Evolutionary conservation across 2,113 vertebrate species (phyloP).

Genomic region (Amblyornis subalaris): DNA sequence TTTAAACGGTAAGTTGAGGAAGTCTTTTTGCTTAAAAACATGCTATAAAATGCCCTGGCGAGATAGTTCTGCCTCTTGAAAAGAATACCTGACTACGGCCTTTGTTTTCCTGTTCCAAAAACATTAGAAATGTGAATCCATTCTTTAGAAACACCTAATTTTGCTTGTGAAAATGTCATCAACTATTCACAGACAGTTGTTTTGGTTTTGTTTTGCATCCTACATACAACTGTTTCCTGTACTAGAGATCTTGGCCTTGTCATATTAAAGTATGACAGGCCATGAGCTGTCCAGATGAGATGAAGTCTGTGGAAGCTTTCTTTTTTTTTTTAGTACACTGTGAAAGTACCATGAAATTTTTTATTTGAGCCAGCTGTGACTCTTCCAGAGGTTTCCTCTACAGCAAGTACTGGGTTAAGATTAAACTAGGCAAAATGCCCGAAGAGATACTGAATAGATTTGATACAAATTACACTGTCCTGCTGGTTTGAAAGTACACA

Average conservation of each 20-base stretch:
- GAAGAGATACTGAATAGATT: conserved; percentile 79
- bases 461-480: conserved; percentile 85
- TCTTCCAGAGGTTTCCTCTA: conserved; percentile 56
- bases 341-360: conserved; percentile 27
- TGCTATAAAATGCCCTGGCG: not conserved
- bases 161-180: not conserved
- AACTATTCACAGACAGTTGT: not conserved
- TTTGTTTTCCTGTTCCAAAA: not conserved
- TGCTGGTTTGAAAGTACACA: conserved; percentile 79
- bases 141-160: not conserved
- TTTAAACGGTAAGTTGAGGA: not conserved
- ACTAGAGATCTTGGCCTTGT: conserved; percentile 12
- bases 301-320: conserved; percentile 13
- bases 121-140: not conserved
- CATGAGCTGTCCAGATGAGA: not conserved
- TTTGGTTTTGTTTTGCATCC: not conserved
- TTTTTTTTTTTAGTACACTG: conserved; percentile 1
- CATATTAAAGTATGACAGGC: conserved; percentile 3
- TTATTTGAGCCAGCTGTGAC: conserved; percentile 54
- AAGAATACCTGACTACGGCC: not conserved
- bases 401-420: conserved; percentile 54
- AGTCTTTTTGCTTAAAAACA: not conserved
- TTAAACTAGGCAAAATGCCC: conserved; percentile 72
- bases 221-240: not conserved
- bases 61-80: not conserved